phyloP scores from a whole-genome alignment of 2,888 invertebrate genomes.

The Acleris literana region DNA sequence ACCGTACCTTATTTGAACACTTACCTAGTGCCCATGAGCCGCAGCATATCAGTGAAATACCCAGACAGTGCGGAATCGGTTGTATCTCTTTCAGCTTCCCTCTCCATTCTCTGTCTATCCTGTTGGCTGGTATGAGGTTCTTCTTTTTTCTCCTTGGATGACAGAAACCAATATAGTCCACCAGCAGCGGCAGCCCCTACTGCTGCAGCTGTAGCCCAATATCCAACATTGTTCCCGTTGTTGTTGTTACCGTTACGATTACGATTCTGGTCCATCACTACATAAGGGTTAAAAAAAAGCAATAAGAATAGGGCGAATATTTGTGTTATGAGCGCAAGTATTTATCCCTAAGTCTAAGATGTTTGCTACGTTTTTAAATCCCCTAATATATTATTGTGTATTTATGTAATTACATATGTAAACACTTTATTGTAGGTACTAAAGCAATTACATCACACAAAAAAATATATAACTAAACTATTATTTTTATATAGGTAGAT shows the following conservation, averaged over 20 bases:
- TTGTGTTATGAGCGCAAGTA: too few relatives aligned
- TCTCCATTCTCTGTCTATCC: not conserved
- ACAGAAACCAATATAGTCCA: slow-evolving; percentile 32
- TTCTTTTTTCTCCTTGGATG: not conserved
- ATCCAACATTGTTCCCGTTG: slow-evolving; percentile 1
- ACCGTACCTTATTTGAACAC: not conserved
- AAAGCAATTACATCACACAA: too few relatives aligned
- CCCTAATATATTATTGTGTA: too few relatives aligned
- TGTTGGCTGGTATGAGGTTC: not conserved
- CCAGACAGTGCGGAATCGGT: not conserved
- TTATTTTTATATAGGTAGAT: too few relatives aligned
- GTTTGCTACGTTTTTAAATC: too few relatives aligned
- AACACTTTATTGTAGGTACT: too few relatives aligned
- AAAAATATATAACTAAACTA: too few relatives aligned
- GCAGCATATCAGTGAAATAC: slow-evolving; percentile 11
- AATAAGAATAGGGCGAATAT: not conserved
- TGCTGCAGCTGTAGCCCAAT: slow-evolving; percentile 32
- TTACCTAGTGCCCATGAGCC: slow-evolving; percentile 1
- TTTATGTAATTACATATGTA: too few relatives aligned
- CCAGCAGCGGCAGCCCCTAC: slow-evolving; percentile 20
- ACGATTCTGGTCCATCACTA: slow-evolving; percentile 13
- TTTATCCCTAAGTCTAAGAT: too few relatives aligned
- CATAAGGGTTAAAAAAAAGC: not conserved
- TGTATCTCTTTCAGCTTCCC: not conserved
- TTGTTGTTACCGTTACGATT: not conserved